phyloP scores from a whole-genome alignment of 1,140 invertebrate species.

The Gryllus bimaculatus region DNA sequence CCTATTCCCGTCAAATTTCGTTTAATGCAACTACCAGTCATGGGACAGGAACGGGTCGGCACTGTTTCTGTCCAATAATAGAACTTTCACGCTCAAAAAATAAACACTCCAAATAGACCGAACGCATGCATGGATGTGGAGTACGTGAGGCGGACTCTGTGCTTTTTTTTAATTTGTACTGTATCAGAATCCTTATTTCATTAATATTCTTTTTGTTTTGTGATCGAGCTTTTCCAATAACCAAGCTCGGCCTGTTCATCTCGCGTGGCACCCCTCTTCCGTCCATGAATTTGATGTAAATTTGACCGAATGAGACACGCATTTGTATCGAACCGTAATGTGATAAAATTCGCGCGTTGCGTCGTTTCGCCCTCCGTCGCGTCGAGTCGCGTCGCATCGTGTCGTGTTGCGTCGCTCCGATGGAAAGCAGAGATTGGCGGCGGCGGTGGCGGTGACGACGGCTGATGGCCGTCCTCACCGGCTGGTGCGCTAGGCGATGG shows the following conservation, averaged over 20 bases:
- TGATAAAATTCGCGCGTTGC: not conserved
- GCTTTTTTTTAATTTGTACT: too few relatives aligned
- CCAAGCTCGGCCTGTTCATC: not conserved
- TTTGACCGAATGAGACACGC: conserved; percentile 3
- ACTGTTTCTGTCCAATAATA: not conserved
- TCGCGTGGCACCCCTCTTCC: not conserved
- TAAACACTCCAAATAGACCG: too few relatives aligned
- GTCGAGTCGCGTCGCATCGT: not conserved
- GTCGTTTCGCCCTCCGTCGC: not conserved
- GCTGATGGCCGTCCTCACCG: too few relatives aligned
- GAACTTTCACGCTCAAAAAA: too few relatives aligned
- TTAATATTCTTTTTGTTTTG: not conserved
- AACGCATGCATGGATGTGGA: too few relatives aligned
- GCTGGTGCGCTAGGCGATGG: too few relatives aligned
- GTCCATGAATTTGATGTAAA: not conserved
- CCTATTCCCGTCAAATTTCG: not conserved
- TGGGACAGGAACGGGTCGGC: too few relatives aligned
- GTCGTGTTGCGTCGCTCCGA: not conserved
- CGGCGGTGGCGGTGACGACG: too few relatives aligned
- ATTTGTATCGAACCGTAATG: not conserved
- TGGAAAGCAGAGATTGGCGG: not conserved
- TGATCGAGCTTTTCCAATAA: not conserved
- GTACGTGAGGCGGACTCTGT: too few relatives aligned
- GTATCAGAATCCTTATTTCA: not conserved
- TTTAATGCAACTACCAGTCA: not conserved